Evolutionary conservation across 2,113 vertebrate genomes (phyloP).

Genomic region (Lepidothrix coronata): DNA sequence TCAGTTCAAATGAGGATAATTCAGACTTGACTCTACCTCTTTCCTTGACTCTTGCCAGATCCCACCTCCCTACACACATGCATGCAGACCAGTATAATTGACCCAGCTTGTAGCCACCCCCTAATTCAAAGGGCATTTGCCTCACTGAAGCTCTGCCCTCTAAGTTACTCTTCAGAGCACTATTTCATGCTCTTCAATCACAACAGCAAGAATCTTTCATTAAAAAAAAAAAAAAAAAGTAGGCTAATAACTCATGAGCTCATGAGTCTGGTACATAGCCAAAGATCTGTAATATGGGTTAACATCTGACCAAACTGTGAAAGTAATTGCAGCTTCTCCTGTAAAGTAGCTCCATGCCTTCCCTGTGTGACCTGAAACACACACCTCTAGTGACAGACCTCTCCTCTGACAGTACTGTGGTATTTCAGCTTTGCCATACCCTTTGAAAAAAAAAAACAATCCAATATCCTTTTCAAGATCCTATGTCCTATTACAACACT

Average conservation of each 20-base stretch:
- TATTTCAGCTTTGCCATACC: not conserved
- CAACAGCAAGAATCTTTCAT: not conserved
- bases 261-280: not conserved
- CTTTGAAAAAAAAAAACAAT: not conserved
- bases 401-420: not conserved
- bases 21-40: not conserved
- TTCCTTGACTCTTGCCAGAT: not conserved
- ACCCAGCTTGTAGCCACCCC: not conserved
- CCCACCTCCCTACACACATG: not conserved
- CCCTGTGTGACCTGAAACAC: not conserved
- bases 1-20: constrained; percentile 4
- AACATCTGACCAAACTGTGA: constrained; percentile 25
- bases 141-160: not conserved
- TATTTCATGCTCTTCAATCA: not conserved
- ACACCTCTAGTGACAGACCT: not conserved
- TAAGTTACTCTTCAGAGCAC: not conserved
- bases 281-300: constrained; percentile 2
- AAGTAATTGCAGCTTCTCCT: not conserved
- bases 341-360: not conserved
- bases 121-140: not conserved
- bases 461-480: not conserved
- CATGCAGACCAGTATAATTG: not conserved
- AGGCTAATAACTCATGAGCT: not conserved
- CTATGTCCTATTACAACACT: not conserved
- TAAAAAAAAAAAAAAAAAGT: not conserved